Evolutionary conservation across 2,888 invertebrate genomes (phyloP), one percentile per base, ranked within the genome.

Genomic region (Melanophora roralis): DNA sequence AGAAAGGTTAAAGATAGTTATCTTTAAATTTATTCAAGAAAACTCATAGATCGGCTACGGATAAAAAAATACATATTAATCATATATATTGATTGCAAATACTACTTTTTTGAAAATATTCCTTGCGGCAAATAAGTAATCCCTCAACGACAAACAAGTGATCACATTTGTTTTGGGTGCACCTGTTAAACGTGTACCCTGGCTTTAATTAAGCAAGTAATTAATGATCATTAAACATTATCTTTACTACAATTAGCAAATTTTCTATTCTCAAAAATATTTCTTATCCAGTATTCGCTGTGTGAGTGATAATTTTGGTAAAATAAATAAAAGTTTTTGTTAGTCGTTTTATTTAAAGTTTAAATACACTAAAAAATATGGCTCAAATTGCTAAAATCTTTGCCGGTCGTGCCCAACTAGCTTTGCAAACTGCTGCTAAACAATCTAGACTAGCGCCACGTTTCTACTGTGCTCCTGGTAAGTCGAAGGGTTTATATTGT

Each of bases 371-470:
- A 12, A 27, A 57, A 71, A 78, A 78, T 47, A 89, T 89, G 89
- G 88, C 89, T 82, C 89, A 86, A 82, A 84, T 89, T 85, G 86
- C 86, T 80, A 89, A 88, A 83, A 82, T 88, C 34, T 82, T 89
- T 45, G 84, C 86, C 53, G 84, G 85, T 71, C 88, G 89, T 83
- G 85, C 85, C 59, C 88, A 88, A 64, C 82, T 84, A 55, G 67
- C 89, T 53, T 81, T 89, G 36, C 86, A 86, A 81, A 83, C 83
- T 59, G 85, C 86, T 27, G 84, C 86, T 57, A 87, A 86, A 36
- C 86, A 86, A 81, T 84, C 88, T 34, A 85, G 85, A 72, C 47
- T 87, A 47, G 83, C 84, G 51, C 83, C 85, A 43, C 84, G 86
- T 73, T 73, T 89, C 81, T 84, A 81, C 74, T 85, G 85, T 78